Base-by-base conservation (phyloP, 2,888 invertebrate species). In the Andrena dorsata region DNA sequence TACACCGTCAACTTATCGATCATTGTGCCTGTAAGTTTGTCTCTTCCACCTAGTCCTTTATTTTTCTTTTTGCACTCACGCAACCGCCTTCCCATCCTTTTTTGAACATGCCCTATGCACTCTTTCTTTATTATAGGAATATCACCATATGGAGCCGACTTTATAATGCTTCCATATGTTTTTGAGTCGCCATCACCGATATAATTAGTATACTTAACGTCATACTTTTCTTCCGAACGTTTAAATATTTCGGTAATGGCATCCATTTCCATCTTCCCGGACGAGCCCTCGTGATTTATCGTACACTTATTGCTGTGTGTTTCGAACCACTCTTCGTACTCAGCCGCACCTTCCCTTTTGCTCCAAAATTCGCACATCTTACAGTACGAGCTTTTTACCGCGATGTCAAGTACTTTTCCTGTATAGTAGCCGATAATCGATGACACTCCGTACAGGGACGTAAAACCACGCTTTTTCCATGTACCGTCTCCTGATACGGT, bases 191-290 rank as follows among this genome's bases (percentile, higher is more conserved):
- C 81, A 78, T 86, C 84, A 20, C 86, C 82, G 30, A 88, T 83
- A 30, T 87, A 86, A 35, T 76, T 76, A 47, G 51, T 49, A 53
- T 85, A 86, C 58, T 73, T 75, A 1, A 84, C 76, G 16, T 35
- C 51, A 61, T 83, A 72, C 32, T 74, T 69, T 28, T 72, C 69
- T 76, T 82, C 74, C 30, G 88, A 86, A 13, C 84, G 80, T 41
- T 53, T 53, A 28, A 87, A 88, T 74, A 83, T 89, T 85, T 86
- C 82, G 28, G 83, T 61, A 51, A 88, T 78, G 41, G 85, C 76
- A 70, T 84, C 78, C 30, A 84, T 88, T 73, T 89, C 85, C 86
- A 87, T 88, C 66, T 88, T 86, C 28, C 86, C 86, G 51, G 86
- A 58, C 49, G 65, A 69, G n/a, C 61, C 76, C 4, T 53, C 41